Evolutionary conservation across 2,113 vertebrate species (phyloP).

Genomic region (Bostrychus sinensis): DNA sequence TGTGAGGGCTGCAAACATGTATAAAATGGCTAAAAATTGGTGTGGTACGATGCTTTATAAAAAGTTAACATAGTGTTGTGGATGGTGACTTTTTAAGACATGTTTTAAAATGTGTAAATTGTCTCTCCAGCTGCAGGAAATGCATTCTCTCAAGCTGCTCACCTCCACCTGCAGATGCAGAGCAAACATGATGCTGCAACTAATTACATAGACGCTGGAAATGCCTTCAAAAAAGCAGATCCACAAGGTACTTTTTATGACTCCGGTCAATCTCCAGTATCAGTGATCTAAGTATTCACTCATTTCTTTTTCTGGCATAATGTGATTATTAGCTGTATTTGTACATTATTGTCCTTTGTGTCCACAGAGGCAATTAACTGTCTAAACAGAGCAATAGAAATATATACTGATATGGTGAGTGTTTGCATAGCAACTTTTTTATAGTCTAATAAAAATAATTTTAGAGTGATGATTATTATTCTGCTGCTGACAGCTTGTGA

Average conservation of each 20-base stretch:
- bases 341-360: constrained; percentile 22
- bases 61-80: background rate
- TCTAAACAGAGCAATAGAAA: constrained; percentile 90
- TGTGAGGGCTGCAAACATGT: constrained; percentile 91
- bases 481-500: background rate
- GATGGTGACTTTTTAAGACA: background rate
- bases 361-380: constrained; percentile 93
- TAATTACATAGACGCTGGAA: constrained; percentile 91
- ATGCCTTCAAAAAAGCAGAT: constrained; percentile 94
- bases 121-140: constrained; percentile 87
- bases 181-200: constrained; percentile 93
- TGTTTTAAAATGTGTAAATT: background rate
- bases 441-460: background rate
- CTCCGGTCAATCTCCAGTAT: background rate
- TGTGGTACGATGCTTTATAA: constrained; percentile 79
- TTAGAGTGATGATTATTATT: background rate
- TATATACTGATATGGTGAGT: constrained; percentile 95
- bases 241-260: constrained; percentile 84
- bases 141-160: constrained; percentile 90
- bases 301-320: background rate
- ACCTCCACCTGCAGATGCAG: constrained; percentile 90
- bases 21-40: constrained; percentile 97
- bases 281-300: background rate
- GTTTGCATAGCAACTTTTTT: background rate
- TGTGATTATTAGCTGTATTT: background rate